Evolutionary conservation across 2,888 invertebrate species (phyloP), one percentile per base, ranked within the genome.

Genomic region (Thera obeliscata): DNA sequence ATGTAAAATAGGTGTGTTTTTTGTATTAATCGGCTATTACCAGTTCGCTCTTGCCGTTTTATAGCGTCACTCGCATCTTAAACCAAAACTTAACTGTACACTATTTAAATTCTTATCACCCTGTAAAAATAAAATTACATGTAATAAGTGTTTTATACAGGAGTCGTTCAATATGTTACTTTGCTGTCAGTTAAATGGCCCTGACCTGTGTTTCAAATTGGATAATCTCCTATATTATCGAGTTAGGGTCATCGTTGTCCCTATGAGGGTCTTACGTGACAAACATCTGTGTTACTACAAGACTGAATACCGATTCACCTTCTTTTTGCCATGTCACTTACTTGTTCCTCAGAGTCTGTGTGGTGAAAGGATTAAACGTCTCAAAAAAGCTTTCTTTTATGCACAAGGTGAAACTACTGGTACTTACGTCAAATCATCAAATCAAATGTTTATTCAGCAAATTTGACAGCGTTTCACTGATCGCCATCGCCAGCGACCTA

Each of bases 191-290:
- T 11, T 56, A 41, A 60, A 63, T 66, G 66, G 56, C 49, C 63
- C 11, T 69, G 66, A 69, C 69, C 66, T 69, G 43, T 60, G 60
- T 60, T 56, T 60, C 65, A 69, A 63, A 69, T 69, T 69, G 69
- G 49, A 69, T 69, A 69, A 69, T 66, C 57, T 48, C 36, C 22
- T 41, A 36, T 36, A 54, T 69, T 69, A 66, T 63, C 66, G 63
- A 64, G 64, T 68, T 64, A 61, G 62, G 60, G 56, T 62, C 69
- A 63, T 56, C 12, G 22, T 12, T 36, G 62, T 46, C 52, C 52
- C 54, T 56, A 56, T 35, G 50, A 69, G 46, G 46, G 55, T 38
- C 36, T 57, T 56, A 46, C 22, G 3, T 46, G 61, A 56, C 59
- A 59, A 65, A 69, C 62, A 58, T 65, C 56, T 55, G 62, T 33